Percentiles rank a stretch among this genome's conserved stretches.
Conservation (phyloP, 2,113 vertebrate genomes). For the Physeter macrocephalus region DNA sequence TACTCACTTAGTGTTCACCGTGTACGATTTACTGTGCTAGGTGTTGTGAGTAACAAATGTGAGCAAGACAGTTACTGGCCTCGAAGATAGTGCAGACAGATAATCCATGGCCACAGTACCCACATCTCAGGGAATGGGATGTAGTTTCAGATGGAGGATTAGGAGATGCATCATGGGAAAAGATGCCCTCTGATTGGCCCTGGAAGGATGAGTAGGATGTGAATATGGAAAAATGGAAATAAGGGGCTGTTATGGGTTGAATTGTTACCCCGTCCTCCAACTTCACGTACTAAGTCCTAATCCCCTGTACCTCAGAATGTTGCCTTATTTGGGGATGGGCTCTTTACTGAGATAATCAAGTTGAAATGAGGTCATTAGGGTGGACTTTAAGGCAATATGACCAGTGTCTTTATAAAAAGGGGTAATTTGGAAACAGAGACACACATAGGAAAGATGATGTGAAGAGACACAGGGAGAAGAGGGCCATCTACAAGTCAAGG, state of each 20-base stretch:
- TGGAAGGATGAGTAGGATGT: neutral
- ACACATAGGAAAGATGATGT: accelerated
- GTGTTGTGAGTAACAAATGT: neutral
- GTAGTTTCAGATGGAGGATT: neutral
- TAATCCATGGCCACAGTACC: neutral
- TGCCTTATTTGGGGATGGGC: neutral
- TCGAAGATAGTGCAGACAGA: neutral
- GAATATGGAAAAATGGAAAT: neutral
- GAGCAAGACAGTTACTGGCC: neutral
- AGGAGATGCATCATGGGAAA: neutral
- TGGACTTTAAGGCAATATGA: neutral
- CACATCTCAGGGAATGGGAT: neutral
- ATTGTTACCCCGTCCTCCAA: neutral
- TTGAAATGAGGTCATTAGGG: neutral
- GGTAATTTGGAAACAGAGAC: neutral
- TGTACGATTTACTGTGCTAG: neutral
- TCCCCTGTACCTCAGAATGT: neutral
- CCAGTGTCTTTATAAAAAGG: neutral
- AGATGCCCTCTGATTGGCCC: neutral
- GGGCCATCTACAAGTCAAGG: neutral
- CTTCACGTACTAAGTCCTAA: neutral
- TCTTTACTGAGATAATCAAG: neutral
- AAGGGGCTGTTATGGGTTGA: neutral
- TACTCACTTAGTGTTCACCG: neutral
- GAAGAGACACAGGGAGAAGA: neutral